These are phyloP conservation scores for Sander vitreus DNA, from an alignment of 2,113 vertebrate species.

Conservation along the genomic window DNA sequence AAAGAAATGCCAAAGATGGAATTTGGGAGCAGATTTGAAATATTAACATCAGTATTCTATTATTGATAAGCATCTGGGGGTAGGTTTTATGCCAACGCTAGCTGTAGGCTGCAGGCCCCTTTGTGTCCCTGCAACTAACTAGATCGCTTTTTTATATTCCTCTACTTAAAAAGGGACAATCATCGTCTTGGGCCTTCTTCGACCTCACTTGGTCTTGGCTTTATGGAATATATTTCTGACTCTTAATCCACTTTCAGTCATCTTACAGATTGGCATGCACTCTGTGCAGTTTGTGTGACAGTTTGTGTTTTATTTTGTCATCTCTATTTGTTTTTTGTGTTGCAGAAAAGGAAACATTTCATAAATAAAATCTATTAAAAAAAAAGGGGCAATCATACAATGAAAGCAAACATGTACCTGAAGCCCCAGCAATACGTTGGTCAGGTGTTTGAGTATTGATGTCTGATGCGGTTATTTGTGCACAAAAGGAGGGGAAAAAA, in stretches of 20 bases:
- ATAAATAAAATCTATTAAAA: neutral
- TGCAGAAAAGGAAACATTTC: too few species aligned
- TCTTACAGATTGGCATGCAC: too few species aligned
- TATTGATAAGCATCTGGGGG: constrained; percentile 50
- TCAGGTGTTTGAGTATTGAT: neutral
- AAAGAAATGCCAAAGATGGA: constrained; percentile 46
- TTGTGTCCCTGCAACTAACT: neutral
- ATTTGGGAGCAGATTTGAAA: constrained; percentile 38
- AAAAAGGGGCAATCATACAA: neutral
- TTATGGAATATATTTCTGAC: too few species aligned
- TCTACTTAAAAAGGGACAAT: neutral
- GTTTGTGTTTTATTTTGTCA: too few species aligned
- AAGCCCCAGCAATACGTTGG: neutral
- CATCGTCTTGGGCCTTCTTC: too few species aligned
- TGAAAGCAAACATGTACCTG: neutral
- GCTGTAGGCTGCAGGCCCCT: neutral
- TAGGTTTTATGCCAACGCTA: constrained; percentile 12
- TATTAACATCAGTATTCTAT: constrained; percentile 53
- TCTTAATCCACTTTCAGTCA: too few species aligned
- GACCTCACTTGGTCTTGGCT: too few species aligned
- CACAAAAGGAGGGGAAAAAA: neutral
- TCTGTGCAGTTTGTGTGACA: too few species aligned
- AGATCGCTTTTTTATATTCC: neutral
- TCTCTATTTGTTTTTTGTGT: too few species aligned
- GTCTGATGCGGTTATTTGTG: neutral